Evolutionary conservation across 2,113 vertebrate genomes (phyloP).

Genomic region (Saguinus midas): DNA sequence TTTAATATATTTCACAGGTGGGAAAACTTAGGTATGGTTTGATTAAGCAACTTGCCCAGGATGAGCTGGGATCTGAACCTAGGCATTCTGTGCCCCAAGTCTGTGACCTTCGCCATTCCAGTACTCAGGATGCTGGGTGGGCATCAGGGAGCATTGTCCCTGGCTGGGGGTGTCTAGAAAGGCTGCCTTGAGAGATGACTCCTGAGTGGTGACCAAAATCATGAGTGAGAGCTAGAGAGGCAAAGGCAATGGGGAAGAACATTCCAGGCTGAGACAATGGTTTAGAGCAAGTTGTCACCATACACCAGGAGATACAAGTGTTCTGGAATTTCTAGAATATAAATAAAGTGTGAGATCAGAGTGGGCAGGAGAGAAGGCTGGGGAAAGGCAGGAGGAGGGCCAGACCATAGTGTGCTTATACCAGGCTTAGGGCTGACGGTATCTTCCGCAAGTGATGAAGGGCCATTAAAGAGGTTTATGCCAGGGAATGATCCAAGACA

Average conservation of each 20-base stretch:
- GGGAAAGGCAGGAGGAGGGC: not conserved
- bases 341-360: slow-evolving; percentile 15
- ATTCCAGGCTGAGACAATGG: not conserved
- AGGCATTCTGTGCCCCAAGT: not conserved
- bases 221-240: not conserved
- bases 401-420: not conserved
- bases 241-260: not conserved
- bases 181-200: not conserved
- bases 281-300: not conserved
- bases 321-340: slow-evolving; percentile 43
- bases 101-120: not conserved
- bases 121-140: not conserved
- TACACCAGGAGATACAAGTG: not conserved
- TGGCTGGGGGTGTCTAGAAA: not conserved
- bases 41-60: not conserved
- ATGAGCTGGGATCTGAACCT: not conserved
- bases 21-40: not conserved
- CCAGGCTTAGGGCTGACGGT: not conserved
- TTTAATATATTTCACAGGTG: not conserved
- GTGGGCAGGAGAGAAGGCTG: not conserved
- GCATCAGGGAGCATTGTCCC: not conserved
- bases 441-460: not conserved
- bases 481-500: not conserved
- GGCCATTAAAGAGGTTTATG: not conserved
- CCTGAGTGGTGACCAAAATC: not conserved